Evolutionary conservation across 2,113 vertebrate species (phyloP), one percentile per base, ranked within the genome.

Genomic region (Tachuris rubrigastra): DNA sequence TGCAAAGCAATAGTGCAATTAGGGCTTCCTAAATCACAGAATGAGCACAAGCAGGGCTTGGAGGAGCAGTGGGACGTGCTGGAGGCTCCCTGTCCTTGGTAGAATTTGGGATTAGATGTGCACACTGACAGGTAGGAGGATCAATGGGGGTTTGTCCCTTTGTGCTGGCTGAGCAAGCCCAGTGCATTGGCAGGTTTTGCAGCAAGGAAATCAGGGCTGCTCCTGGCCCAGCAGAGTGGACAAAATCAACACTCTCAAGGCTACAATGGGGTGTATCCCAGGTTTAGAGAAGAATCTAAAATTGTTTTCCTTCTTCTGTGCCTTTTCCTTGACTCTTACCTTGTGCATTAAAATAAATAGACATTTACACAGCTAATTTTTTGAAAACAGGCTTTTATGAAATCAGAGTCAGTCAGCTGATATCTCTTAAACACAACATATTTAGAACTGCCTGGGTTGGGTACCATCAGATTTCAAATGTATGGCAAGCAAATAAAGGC

Each of bases 401-500:
- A 59, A 53, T 80, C 37, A 23, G 33, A 83, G 35, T 14, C 3
- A 5, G 46, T 69, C 41, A 79, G 55, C 39, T 12, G 9, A 3
- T 90, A 31, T 7, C 25, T 88, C 80, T n/a, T 82, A 68, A 89
- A 68, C 46, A 9, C 27, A 62, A 22, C 13, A 2, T 67, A 3
- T 55, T 94, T 62, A 52, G 59, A 85, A 35, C 78, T 49, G 33
- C 55, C 22, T 55, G 17, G 33, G 39, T 33, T 88, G 58, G n/a
- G 44, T 52, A 74, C 44, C 25, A 44, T 52, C 60, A 72, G 52
- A 37, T 77, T 72, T 86, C 56, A 88, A 94, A 80, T 5, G 24
- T 72, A 46, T 27, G 28, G 85, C 33, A 78, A 92, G 73, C 81
- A 91, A 95, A 81, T 86, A 91, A 80, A 63, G 87, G 25, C 31